Percentiles rank a stretch among this genome's conserved stretches.
Conservation (phyloP, 92 coral and sea anemone genomes). For the Phenganax marumi region DNA sequence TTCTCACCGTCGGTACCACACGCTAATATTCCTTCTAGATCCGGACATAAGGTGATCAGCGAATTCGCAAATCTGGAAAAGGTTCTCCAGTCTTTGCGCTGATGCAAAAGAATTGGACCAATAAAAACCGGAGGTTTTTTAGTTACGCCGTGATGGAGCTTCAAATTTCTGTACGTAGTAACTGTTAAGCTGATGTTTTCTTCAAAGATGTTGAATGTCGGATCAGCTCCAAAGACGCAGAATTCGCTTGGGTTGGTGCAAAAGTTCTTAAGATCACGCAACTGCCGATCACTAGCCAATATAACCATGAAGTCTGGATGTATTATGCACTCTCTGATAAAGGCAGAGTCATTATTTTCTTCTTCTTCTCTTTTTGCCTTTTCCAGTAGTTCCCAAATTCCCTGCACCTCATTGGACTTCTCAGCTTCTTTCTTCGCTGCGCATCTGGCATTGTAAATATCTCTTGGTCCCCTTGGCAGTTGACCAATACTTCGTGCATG, state of each 20-base stretch:
- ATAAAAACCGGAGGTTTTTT: constrained; percentile 1
- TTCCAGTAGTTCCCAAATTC: too few relatives aligned
- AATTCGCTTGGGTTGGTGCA: too few relatives aligned
- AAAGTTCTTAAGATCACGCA: background rate
- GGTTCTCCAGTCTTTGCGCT: constrained; percentile 4
- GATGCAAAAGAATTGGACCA: constrained; percentile 1
- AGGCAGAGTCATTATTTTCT: too few relatives aligned
- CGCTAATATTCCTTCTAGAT: too few relatives aligned
- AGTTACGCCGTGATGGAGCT: background rate
- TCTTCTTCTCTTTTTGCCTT: too few relatives aligned
- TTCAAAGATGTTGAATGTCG: too few relatives aligned
- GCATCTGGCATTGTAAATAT: too few relatives aligned
- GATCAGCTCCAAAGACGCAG: too few relatives aligned
- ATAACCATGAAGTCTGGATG: background rate
- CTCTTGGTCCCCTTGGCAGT: constrained; percentile 27
- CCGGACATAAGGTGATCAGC: background rate
- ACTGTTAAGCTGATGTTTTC: too few relatives aligned
- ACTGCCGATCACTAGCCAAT: background rate
- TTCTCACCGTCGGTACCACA: background rate
- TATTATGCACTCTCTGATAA: background rate
- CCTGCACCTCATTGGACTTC: too few relatives aligned
- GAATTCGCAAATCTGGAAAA: background rate
- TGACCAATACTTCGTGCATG: constrained; percentile 16
- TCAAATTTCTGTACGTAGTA: too few relatives aligned
- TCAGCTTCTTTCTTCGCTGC: too few relatives aligned